These are phyloP conservation scores for Pantherophis alleghaniensis DNA, from an alignment of 2,797 vertebrate genomes.

Conservation along the genomic window DNA sequence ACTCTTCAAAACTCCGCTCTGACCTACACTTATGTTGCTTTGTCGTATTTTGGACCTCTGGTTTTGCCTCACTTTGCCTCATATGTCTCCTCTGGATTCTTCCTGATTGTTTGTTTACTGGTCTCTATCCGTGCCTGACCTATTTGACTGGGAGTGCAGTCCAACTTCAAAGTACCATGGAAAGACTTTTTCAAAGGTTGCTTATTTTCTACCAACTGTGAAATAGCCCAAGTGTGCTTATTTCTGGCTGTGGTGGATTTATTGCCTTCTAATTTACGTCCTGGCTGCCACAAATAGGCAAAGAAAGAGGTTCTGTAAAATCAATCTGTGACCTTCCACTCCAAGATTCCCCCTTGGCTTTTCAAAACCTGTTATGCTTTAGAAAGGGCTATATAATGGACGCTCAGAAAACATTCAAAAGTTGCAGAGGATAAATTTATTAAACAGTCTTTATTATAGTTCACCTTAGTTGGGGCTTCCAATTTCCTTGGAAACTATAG, in stretches of 20 bases:
- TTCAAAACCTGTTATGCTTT: neutral
- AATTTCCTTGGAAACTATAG: neutral
- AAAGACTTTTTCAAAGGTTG: neutral
- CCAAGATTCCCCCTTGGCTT: neutral
- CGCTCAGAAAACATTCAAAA: neutral
- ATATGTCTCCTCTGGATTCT: neutral
- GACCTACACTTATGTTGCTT: neutral
- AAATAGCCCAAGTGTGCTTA: neutral
- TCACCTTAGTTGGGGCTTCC: neutral
- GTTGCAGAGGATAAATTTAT: neutral
- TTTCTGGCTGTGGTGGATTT: neutral
- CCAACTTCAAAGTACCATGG: neutral
- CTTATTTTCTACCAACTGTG: neutral
- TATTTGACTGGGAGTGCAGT: neutral
- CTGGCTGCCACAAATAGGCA: neutral
- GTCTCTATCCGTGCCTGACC: neutral
- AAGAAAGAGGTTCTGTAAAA: neutral
- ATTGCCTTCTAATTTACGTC: neutral
- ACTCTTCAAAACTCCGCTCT: neutral
- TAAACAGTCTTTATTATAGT: neutral
- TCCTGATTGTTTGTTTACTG: neutral
- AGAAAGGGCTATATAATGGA: neutral
- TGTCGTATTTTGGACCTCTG: neutral
- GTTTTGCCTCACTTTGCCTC: neutral
- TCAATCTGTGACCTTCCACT: neutral